Evolutionary conservation across 2,113 vertebrate genomes (phyloP), one percentile per base, ranked within the genome.

Genomic region (Amblyornis subalaris): DNA sequence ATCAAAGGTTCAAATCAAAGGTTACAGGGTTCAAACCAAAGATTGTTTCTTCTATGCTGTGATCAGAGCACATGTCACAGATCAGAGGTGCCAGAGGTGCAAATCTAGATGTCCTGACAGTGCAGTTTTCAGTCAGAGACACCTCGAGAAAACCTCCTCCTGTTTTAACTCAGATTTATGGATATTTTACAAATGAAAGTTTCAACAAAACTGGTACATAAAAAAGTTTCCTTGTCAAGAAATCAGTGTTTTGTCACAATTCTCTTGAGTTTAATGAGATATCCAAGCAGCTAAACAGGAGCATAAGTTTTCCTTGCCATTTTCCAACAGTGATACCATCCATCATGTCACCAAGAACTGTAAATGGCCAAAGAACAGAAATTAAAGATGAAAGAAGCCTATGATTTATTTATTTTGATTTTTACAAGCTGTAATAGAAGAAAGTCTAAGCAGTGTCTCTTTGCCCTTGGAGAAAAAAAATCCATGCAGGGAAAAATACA

Each of bases 321-420:
- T 96, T 96, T 89, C 66, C 35, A 79, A 14, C 19, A 72, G 7
- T 73, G 51, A 45, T 65, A 50, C 24, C 26, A 73, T 94, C 51
- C 35, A 33, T 93, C 81, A 80, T 73, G 64, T 95, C 91, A 95
- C 55, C 31, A 60, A 60, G 78, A 73, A 79, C 45, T 64, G 35
- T 70, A 72, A 91, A 82, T 77, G 55, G 77, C 60, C 33, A 55
- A 82, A 88, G 85, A 96, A 80, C 6, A 89, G 87, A 94, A 89
- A 88, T 79, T 91, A 94, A 85, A 95, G 87, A 91, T 55, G 74
- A 94, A 83, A 94, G 85, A 95, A 77, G 13, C 31, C 36, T 80
- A 66, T 91, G 60, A 85, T 94, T 93, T 91, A 85, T 93, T 94
- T 88, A 93, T 93, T 89, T 82, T 85, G 28, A 70, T 85, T 91